These are phyloP conservation scores for Platycheirus rosarum DNA, from an alignment of 2,888 invertebrate genomes.

Conservation along the genomic window DNA sequence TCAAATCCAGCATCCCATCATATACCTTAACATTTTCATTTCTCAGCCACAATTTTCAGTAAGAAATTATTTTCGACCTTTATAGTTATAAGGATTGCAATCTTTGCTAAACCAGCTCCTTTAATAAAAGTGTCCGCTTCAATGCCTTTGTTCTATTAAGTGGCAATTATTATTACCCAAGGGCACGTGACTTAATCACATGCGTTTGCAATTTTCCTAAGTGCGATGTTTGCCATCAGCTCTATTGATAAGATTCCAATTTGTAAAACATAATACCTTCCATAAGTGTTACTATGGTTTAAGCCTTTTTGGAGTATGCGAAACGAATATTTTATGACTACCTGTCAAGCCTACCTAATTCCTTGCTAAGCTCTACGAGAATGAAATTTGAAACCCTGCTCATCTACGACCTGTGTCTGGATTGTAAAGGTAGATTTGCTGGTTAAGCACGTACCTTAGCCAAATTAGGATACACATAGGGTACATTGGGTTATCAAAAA, in stretches of 20 bases:
- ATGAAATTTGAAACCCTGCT: constrained; percentile 18
- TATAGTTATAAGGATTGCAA: background rate
- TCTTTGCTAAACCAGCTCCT: background rate
- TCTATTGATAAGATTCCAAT: constrained; percentile 41
- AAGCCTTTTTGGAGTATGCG: constrained; percentile 19
- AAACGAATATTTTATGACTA: constrained; percentile 33
- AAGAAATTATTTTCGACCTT: too few species aligned
- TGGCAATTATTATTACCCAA: constrained; percentile 35
- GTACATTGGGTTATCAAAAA: background rate
- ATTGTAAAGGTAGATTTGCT: background rate
- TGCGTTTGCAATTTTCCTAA: constrained; percentile 15
- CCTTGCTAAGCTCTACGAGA: constrained; percentile 12
- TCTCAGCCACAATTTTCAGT: too few species aligned
- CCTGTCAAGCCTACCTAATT: constrained; percentile 1
- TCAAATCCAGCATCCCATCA: too few species aligned
- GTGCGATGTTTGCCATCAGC: constrained; percentile 27
- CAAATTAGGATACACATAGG: constrained; percentile 5
- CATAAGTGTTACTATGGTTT: background rate
- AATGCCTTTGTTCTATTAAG: background rate
- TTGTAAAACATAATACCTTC: constrained; percentile 32
- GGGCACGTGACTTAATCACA: constrained; percentile 51
- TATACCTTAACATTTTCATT: too few species aligned
- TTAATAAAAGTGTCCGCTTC: background rate
- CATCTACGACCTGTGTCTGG: constrained; percentile 3
- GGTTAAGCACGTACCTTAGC: constrained; percentile 9